A percentile compares a stretch with the other conserved stretches of the same genome.
Conservation (phyloP, 2,113 vertebrate genomes). For the Rhinichthys klamathensis region DNA sequence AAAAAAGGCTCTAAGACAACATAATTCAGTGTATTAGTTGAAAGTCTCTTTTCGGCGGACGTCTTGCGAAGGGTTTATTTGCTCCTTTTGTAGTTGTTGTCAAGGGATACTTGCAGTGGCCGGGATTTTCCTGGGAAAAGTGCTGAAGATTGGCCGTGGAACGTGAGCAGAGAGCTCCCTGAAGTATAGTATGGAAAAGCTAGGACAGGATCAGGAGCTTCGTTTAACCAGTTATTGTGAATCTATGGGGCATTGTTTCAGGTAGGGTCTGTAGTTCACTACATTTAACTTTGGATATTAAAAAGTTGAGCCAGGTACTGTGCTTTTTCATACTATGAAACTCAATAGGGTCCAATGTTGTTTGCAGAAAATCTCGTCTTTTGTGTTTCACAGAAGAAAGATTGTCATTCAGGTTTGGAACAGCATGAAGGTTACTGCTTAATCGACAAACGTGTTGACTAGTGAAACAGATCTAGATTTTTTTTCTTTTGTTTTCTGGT, state of each 20-base stretch:
- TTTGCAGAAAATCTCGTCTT: neutral
- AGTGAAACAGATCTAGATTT: neutral
- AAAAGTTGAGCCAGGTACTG: neutral
- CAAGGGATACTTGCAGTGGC: conserved; percentile 45
- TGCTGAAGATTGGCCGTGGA: conserved; percentile 28
- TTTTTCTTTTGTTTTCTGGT: neutral
- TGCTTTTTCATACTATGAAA: neutral
- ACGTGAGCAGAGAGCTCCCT: conserved; percentile 10
- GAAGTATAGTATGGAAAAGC: conserved; percentile 54
- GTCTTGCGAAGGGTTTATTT: conserved; percentile 34
- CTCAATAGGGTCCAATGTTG: neutral
- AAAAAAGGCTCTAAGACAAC: neutral
- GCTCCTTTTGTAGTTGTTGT: conserved; percentile 18
- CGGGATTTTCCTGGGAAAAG: conserved; percentile 57
- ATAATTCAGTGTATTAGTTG: conserved; percentile 20
- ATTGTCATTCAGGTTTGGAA: neutral
- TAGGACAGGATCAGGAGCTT: neutral
- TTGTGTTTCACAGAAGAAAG: neutral
- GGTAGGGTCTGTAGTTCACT: neutral
- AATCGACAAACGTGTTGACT: neutral
- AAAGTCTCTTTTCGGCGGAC: neutral
- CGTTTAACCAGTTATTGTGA: neutral
- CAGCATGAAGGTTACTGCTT: neutral
- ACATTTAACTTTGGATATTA: neutral
- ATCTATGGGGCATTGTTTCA: conserved; percentile 9